phyloP scores from a whole-genome alignment of 1,140 invertebrate genomes.

The Daktulosphaira vitifoliae region DNA sequence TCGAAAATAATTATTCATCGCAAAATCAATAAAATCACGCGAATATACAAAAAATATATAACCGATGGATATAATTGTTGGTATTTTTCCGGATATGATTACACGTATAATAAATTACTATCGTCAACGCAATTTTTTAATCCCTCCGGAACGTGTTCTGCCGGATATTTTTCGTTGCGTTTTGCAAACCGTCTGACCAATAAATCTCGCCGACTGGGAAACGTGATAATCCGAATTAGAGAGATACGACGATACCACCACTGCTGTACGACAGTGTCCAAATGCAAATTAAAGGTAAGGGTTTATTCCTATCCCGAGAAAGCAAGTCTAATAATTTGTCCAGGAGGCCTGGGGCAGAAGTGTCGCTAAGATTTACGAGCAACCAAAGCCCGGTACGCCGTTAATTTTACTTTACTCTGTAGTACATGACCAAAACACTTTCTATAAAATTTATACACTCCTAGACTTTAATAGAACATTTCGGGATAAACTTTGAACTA shows the following conservation, averaged over 20 bases:
- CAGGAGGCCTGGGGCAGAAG: slow-evolving; percentile 18
- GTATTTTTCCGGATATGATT: too few relatives aligned
- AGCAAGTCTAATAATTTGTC: slow-evolving; percentile 32
- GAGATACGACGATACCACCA: slow-evolving; percentile 10
- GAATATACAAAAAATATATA: too few relatives aligned
- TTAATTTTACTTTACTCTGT: slow-evolving; percentile 32
- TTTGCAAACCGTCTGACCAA: not conserved
- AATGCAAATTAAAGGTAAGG: slow-evolving; percentile 34
- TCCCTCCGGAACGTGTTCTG: too few relatives aligned
- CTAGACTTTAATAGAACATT: not conserved
- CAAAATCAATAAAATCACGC: too few relatives aligned
- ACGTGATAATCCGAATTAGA: slow-evolving; percentile 30
- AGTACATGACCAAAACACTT: slow-evolving; percentile 14
- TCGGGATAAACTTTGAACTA: too few relatives aligned
- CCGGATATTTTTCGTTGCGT: slow-evolving; percentile 5
- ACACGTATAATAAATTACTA: too few relatives aligned
- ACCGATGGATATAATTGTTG: too few relatives aligned
- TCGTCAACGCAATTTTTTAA: too few relatives aligned
- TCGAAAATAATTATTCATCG: too few relatives aligned
- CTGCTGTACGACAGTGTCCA: not conserved
- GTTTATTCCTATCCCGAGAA: slow-evolving; percentile 30
- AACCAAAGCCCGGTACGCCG: slow-evolving; percentile 20
- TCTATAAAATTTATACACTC: slow-evolving; percentile 1
- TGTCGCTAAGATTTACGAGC: slow-evolving; percentile 29
- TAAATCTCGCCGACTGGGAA: slow-evolving; percentile 14